A percentile compares a stretch with the other conserved stretches of the same genome.
Evolutionary conservation across 1,140 invertebrate genomes (phyloP).

Genomic region (Aradophagus sp.): DNA sequence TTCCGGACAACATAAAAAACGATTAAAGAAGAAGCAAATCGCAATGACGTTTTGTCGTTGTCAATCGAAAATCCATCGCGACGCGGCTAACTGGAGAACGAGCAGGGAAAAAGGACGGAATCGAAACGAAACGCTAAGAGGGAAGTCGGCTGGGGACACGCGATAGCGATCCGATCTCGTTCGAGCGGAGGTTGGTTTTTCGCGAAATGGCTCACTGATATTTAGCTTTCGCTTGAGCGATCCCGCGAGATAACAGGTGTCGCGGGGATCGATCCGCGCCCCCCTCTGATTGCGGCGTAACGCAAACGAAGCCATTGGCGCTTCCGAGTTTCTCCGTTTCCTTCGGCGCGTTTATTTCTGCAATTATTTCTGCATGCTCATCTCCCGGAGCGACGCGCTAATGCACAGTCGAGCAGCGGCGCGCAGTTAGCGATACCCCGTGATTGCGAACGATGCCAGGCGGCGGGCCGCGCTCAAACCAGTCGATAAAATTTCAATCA

Average conservation of each 20-base stretch:
- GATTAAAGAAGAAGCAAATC: no score
- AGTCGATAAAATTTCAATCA: slow-evolving; percentile 43
- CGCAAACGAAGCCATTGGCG: slow-evolving; percentile 35
- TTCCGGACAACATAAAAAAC: no score
- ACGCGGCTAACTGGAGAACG: no score
- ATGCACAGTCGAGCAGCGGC: slow-evolving; percentile 30
- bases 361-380: slow-evolving; percentile 27
- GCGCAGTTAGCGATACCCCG: slow-evolving; percentile 27
- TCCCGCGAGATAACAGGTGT: slow-evolving; percentile 45
- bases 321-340: slow-evolving; percentile 40
- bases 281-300: slow-evolving; percentile 16
- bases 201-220: slow-evolving; percentile 21
- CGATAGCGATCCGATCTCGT: no score
- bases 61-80: no score
- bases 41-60: no score
- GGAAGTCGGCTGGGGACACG: no score
- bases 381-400: slow-evolving; percentile 26
- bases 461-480: slow-evolving; percentile 9
- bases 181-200: slow-evolving; percentile 4
- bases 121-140: background rate
- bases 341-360: background rate
- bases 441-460: background rate
- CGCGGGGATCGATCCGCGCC: slow-evolving; percentile 31
- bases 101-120: no score
- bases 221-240: slow-evolving; percentile 32